These are phyloP conservation scores for Craniophora ligustri DNA, from an alignment of 2,888 invertebrate genomes.

Conservation along the genomic window DNA sequence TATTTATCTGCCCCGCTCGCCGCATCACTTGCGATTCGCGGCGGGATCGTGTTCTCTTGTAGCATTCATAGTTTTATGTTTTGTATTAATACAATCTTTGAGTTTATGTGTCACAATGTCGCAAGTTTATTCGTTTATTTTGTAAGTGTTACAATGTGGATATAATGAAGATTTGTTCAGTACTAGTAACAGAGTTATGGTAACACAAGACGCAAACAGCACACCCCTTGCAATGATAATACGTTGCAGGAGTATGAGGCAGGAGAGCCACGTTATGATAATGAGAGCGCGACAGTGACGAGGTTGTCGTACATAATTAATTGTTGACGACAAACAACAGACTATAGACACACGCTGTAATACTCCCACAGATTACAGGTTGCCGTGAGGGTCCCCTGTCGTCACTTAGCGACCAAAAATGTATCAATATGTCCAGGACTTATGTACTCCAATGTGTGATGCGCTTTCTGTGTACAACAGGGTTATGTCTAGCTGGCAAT, in stretches of 20 bases:
- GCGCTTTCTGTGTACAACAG: too few species aligned
- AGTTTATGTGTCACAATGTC: background rate
- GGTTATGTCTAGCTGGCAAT: too few species aligned
- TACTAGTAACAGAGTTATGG: background rate
- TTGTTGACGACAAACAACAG: conserved; percentile 16
- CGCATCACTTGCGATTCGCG: conserved; percentile 19
- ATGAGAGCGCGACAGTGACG: background rate
- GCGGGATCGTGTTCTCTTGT: conserved; percentile 9
- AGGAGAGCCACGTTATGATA: conserved; percentile 1
- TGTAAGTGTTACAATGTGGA: too few species aligned
- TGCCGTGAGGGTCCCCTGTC: background rate
- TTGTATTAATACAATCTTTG: background rate
- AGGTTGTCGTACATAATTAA: conserved; percentile 5
- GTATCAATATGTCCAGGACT: background rate
- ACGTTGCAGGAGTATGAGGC: background rate
- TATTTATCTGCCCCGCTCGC: conserved; percentile 36
- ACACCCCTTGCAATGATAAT: too few species aligned
- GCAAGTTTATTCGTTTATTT: too few species aligned
- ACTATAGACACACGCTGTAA: background rate
- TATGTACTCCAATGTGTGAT: too few species aligned
- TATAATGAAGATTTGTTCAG: too few species aligned
- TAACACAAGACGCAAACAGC: background rate
- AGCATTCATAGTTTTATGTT: background rate
- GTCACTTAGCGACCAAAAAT: too few species aligned
- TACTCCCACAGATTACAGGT: background rate